These are phyloP conservation scores for Syndactyla subalaris DNA, from an alignment of 2,797 vertebrate species.

Conservation along the genomic window DNA sequence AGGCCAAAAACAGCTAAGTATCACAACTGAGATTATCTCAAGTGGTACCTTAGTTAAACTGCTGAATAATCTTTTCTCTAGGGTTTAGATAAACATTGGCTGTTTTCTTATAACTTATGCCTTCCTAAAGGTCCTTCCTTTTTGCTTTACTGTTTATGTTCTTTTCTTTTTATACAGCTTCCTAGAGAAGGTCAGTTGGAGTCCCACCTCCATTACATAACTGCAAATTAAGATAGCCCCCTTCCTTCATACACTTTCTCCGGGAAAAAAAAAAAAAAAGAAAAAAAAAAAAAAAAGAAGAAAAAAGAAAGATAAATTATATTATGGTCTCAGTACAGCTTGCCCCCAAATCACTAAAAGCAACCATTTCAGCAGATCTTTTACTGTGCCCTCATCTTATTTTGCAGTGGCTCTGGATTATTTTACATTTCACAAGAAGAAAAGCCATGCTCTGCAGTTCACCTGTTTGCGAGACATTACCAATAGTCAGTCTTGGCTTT, in stretches of 20 bases:
- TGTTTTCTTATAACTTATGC: neutral
- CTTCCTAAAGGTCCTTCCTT: neutral
- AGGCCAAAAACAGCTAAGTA: conserved; percentile 31
- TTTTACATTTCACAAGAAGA: neutral
- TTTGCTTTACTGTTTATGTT: neutral
- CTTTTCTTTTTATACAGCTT: neutral
- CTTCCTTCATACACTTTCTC: neutral
- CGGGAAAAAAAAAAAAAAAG: neutral
- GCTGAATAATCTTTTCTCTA: conserved; percentile 19
- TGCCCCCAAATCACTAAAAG: neutral
- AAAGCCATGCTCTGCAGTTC: neutral
- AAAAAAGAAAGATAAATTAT: neutral
- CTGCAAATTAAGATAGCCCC: neutral
- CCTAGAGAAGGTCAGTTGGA: neutral
- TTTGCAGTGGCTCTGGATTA: neutral
- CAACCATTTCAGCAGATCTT: neutral
- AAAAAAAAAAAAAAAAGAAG: neutral
- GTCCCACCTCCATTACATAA: neutral
- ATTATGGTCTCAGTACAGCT: neutral
- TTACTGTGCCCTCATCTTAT: neutral
- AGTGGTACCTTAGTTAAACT: conserved; percentile 34
- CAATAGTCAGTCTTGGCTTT: neutral
- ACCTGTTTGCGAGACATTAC: neutral
- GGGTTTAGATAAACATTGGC: conserved; percentile 12
- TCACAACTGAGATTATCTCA: conserved; percentile 35